These are phyloP conservation scores for Gobio gobio DNA, from an alignment of 2,113 vertebrate genomes.

Conservation along the genomic window DNA sequence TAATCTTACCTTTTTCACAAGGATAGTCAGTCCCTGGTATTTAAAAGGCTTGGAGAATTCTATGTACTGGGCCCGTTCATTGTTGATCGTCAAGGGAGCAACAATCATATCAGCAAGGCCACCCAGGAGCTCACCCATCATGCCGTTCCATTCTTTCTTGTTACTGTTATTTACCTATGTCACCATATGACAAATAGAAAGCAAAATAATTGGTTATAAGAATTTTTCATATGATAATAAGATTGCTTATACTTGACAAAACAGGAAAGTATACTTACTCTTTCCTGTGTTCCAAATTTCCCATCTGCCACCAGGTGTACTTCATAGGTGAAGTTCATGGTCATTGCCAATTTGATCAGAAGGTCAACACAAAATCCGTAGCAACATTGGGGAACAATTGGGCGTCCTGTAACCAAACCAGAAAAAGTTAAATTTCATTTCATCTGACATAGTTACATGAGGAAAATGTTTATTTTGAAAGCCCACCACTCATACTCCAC, in stretches of 20 bases:
- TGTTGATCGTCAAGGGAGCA: slow-evolving; percentile 96
- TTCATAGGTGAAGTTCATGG: slow-evolving; percentile 98
- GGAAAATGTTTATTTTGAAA: not conserved
- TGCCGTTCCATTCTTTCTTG: slow-evolving; percentile 98
- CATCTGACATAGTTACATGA: not conserved
- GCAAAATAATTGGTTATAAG: not conserved
- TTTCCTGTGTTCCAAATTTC: slow-evolving; percentile 97
- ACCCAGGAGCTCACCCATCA: slow-evolving; percentile 96
- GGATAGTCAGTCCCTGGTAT: slow-evolving; percentile 97
- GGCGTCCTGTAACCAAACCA: slow-evolving; percentile 82
- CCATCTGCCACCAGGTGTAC: slow-evolving; percentile 97
- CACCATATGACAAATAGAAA: not conserved
- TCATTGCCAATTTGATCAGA: slow-evolving; percentile 93
- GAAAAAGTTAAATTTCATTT: slow-evolving; percentile 42
- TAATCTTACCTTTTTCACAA: slow-evolving; percentile 92
- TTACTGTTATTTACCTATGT: slow-evolving; percentile 98
- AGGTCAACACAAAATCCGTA: slow-evolving; percentile 96
- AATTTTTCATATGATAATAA: not conserved
- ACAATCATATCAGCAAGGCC: slow-evolving; percentile 97
- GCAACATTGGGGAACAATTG: slow-evolving; percentile 92
- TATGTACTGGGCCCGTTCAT: slow-evolving; percentile 96
- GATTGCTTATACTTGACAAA: not conserved
- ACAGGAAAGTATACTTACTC: slow-evolving; percentile 76
- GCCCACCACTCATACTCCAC: not conserved
- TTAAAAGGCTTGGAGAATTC: slow-evolving; percentile 99